phyloP scores from a whole-genome alignment of 2,888 invertebrate species.

The Lumbricus terrestris region DNA sequence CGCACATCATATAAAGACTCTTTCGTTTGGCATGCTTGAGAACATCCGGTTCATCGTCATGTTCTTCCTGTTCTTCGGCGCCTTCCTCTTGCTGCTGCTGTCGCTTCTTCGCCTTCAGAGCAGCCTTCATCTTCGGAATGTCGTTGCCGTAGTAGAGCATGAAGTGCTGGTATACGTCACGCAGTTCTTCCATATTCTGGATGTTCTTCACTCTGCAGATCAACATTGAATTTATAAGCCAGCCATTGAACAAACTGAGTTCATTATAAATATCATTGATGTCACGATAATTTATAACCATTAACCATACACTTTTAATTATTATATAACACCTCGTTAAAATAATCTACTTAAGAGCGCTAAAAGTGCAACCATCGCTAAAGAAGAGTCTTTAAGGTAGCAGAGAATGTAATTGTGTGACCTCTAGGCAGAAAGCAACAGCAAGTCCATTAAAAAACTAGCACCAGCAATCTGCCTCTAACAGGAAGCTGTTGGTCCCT shows the following conservation, averaged over 20 bases:
- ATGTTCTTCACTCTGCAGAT: conserved; percentile 49
- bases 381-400: no score
- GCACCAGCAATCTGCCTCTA: no score
- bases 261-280: no score
- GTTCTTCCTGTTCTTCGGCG: conserved; percentile 62
- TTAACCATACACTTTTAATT: neutral
- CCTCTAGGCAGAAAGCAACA: no score
- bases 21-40: conserved; percentile 79
- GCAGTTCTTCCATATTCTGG: conserved; percentile 76
- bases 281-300: neutral
- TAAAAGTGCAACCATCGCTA: no score
- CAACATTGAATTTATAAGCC: neutral
- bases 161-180: conserved; percentile 90
- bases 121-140: conserved; percentile 63
- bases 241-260: neutral
- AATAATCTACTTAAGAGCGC: no score
- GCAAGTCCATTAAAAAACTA: no score
- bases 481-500: no score
- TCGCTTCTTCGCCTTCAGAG: conserved; percentile 56
- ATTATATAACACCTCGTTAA: no score
- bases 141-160: conserved; percentile 81
- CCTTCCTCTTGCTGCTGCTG: conserved; percentile 49
- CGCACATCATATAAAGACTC: conserved; percentile 84
- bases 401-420: no score
- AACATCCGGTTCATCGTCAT: conserved; percentile 61